Evolutionary conservation across 2,113 vertebrate genomes (phyloP).

Genomic region (Limnothrissa miodon): DNA sequence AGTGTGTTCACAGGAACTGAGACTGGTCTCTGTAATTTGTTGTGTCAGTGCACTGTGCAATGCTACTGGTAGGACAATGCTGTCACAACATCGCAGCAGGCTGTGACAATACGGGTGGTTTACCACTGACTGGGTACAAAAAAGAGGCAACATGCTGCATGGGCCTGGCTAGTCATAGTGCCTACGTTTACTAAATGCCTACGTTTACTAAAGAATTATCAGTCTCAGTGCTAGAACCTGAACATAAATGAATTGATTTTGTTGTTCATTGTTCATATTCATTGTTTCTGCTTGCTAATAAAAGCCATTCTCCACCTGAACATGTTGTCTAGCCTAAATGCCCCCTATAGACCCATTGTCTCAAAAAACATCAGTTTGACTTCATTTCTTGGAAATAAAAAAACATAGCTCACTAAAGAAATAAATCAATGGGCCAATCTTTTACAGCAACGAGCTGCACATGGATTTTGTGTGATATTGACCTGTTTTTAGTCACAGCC

Average conservation of each 20-base stretch:
- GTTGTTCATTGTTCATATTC: background rate
- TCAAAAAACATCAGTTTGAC: background rate
- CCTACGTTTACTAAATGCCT: too few species aligned
- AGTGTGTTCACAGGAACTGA: background rate
- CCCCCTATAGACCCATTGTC: background rate
- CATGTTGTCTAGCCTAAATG: background rate
- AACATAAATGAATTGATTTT: too few species aligned
- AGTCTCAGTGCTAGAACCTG: too few species aligned
- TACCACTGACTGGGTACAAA: background rate
- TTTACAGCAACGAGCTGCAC: background rate
- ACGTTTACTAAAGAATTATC: too few species aligned
- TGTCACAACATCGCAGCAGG: background rate
- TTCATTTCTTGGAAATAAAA: background rate
- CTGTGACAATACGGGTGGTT: background rate
- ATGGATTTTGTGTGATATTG: background rate
- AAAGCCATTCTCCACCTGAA: background rate
- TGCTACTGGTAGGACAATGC: background rate
- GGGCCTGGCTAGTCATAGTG: background rate
- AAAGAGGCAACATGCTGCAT: background rate
- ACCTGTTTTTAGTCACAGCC: background rate
- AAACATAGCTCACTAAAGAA: background rate
- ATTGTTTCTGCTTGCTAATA: background rate
- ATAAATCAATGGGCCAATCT: background rate
- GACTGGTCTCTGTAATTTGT: background rate
- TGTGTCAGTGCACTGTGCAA: background rate